phyloP scores from a whole-genome alignment of 1,140 invertebrate genomes.

The Scaptomyza montana region DNA sequence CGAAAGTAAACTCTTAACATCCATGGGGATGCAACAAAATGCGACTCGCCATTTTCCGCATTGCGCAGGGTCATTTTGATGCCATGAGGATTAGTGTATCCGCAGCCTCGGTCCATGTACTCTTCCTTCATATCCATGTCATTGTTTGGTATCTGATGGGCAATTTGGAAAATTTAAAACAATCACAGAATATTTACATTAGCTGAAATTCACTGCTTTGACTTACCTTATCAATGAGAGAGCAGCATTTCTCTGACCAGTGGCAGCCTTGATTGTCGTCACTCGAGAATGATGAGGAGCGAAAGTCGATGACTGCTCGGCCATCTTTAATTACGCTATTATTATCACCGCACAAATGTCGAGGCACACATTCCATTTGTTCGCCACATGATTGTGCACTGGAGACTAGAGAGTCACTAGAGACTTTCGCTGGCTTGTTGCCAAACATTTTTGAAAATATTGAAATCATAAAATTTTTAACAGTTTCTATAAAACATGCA shows the following conservation, averaged over 20 bases:
- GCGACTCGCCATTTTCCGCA: background rate
- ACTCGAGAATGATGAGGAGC: background rate
- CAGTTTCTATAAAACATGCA: background rate
- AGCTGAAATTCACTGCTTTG: background rate
- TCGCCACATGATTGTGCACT: conserved; percentile 3
- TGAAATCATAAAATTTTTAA: too few relatives aligned
- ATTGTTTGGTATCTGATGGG: background rate
- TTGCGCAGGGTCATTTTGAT: background rate
- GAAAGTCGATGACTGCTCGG: background rate
- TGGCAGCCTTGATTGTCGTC: background rate
- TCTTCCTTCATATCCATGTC: background rate
- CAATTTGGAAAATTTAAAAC: background rate
- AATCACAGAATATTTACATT: background rate
- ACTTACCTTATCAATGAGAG: background rate
- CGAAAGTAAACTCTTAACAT: background rate
- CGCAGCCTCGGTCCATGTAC: conserved; percentile 84
- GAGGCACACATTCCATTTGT: conserved; percentile 1
- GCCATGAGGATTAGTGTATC: conserved; percentile 59
- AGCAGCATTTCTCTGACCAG: conserved; percentile 5
- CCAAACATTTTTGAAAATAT: too few relatives aligned
- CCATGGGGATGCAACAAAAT: conserved; percentile 34
- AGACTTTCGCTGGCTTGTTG: background rate
- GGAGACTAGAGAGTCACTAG: background rate
- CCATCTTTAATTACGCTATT: conserved; percentile 2
- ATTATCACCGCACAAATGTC: conserved; percentile 3